phyloP scores from a whole-genome alignment of 2,888 invertebrate species.

The Drosophila cracens region DNA sequence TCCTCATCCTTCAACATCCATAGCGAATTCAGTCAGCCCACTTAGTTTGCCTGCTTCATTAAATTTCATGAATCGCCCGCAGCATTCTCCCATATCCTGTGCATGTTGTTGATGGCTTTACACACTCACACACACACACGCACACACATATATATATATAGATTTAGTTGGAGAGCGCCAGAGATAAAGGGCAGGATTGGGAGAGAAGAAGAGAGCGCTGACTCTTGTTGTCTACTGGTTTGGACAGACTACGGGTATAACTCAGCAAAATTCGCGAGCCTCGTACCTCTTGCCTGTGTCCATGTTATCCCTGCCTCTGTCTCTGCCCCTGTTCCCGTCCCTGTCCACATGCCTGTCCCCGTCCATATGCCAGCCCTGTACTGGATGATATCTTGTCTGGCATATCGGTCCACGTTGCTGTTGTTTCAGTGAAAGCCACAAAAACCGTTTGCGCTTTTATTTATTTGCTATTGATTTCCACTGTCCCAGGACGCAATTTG shows the following conservation, averaged over 20 bases:
- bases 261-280: conserved; percentile 52
- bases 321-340: neutral
- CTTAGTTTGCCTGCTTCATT: conserved; percentile 71
- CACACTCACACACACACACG: conserved; percentile 48
- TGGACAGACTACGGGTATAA: conserved; percentile 55
- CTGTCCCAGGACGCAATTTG: conserved; percentile 81
- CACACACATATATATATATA: conserved; percentile 10
- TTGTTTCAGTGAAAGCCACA: conserved; percentile 76
- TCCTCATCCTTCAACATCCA: neutral
- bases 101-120: conserved; percentile 74
- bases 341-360: conserved; percentile 7
- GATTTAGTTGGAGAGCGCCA: neutral
- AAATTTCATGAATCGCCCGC: conserved; percentile 81
- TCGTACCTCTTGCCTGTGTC: conserved; percentile 10
- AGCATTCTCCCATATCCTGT: conserved; percentile 69
- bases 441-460: conserved; percentile 80
- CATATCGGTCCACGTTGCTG: conserved; percentile 49
- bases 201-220: neutral
- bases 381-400: conserved; percentile 62
- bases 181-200: neutral
- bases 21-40: conserved; percentile 26
- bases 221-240: conserved; percentile 61
- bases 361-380: conserved; percentile 7
- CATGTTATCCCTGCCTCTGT: neutral
- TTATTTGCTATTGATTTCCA: conserved; percentile 82